These are phyloP conservation scores for Neodiprion fabricii DNA, from an alignment of 1,140 invertebrate species.

Conservation along the genomic window DNA sequence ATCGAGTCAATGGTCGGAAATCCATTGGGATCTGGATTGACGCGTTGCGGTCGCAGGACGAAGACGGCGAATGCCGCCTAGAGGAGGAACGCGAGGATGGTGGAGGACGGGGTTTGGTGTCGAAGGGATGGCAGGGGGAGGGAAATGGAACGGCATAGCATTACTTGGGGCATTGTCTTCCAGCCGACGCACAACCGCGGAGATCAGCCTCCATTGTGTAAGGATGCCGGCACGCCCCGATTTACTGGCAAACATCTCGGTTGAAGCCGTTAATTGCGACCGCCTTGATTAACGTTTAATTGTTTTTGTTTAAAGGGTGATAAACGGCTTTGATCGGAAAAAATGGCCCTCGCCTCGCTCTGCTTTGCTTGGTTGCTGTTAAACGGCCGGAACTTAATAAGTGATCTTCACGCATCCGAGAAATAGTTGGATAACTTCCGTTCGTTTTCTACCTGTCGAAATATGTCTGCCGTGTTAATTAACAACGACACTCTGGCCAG, in stretches of 20 bases:
- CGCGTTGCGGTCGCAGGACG: neutral
- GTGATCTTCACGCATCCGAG: no score
- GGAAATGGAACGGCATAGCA: slow-evolving; percentile 32
- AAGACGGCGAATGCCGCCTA: neutral
- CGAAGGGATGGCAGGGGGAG: neutral
- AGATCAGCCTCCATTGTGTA: slow-evolving; percentile 33
- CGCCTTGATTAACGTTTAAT: slow-evolving; percentile 20
- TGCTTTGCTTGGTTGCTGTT: no score
- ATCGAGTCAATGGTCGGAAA: neutral
- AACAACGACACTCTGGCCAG: no score
- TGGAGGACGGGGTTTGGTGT: neutral
- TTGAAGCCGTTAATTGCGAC: slow-evolving; percentile 43
- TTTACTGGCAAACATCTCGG: slow-evolving; percentile 42
- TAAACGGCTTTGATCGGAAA: neutral
- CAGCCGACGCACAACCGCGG: slow-evolving; percentile 30
- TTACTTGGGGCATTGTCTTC: slow-evolving; percentile 44
- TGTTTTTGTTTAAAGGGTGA: neutral
- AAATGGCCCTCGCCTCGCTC: no score
- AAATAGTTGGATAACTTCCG: no score
- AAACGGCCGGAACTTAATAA: no score
- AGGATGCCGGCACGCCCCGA: slow-evolving; percentile 28
- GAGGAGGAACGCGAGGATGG: slow-evolving; percentile 15
- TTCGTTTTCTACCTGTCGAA: no score
- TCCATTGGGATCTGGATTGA: slow-evolving; percentile 10
- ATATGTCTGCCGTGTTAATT: no score